Percentiles rank a stretch among this genome's conserved stretches.
These are phyloP conservation scores for Lepisosteus oculatus DNA, from an alignment of 2,113 vertebrate genomes.

Conservation along the genomic window DNA sequence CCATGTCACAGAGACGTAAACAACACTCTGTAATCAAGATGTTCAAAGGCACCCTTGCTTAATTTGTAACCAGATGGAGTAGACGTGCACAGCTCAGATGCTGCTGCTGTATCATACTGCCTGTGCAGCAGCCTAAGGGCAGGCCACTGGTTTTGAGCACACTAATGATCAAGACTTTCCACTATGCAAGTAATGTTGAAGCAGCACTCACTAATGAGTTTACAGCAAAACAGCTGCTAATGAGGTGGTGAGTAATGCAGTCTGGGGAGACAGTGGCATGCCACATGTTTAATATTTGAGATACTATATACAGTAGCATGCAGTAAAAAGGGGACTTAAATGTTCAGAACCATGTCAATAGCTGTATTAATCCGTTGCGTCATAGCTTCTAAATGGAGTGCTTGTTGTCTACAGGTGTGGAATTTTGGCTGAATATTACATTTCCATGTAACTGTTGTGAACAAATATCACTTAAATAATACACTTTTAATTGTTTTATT, in stretches of 20 bases:
- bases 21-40: background rate
- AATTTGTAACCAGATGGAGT: constrained; percentile 1
- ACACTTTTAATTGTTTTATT: background rate
- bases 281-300: background rate
- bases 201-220: constrained; percentile 1
- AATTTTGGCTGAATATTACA: constrained; percentile 8
- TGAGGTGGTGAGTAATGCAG: constrained; percentile 4
- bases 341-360: no score
- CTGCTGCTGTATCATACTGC: background rate
- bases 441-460: no score
- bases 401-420: constrained; percentile 16
- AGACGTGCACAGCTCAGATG: background rate
- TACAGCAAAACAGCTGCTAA: constrained; percentile 3
- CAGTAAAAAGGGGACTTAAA: background rate
- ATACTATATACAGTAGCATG: no score
- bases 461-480: background rate
- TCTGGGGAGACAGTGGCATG: constrained; percentile 4
- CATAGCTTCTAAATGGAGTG: constrained; percentile 9
- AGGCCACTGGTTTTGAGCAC: background rate
- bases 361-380: constrained; percentile 1
- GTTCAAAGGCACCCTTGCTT: background rate
- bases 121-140: background rate
- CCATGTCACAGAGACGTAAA: background rate
- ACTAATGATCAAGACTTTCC: constrained; percentile 1
- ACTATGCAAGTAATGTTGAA: constrained; percentile 1